A percentile compares a stretch with the other conserved stretches of the same genome.
phyloP scores from a whole-genome alignment of 2,888 invertebrate species.

The Apamea crenata region DNA sequence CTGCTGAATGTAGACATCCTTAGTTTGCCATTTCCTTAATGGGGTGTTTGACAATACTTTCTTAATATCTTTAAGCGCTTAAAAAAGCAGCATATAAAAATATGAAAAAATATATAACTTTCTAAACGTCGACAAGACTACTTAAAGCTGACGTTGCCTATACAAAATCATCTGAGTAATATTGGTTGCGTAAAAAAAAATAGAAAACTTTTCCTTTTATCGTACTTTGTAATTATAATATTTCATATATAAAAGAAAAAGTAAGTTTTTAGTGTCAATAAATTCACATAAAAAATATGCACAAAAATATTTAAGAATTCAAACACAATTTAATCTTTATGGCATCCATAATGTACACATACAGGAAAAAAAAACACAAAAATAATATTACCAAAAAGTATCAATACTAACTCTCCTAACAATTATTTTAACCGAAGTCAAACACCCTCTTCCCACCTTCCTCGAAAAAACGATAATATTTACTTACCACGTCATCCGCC shows the following conservation, averaged over 20 bases:
- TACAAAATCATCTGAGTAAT: neutral
- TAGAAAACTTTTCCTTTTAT: neutral
- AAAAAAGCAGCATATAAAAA: neutral
- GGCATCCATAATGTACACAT: no score
- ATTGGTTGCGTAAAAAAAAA: neutral
- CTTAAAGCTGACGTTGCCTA: neutral
- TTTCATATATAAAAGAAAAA: no score
- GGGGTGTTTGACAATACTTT: constrained; percentile 35
- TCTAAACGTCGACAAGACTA: neutral
- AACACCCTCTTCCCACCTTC: neutral
- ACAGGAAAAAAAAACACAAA: no score
- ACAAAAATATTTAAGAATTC: no score
- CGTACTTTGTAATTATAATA: neutral
- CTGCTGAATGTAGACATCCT: neutral
- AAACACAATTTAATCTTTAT: neutral
- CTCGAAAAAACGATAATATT: neutral
- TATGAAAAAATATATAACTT: neutral
- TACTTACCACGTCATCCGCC: neutral
- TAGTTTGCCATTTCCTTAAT: neutral
- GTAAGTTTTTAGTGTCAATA: neutral
- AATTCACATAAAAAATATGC: neutral
- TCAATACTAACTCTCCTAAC: neutral
- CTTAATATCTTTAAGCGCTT: neutral
- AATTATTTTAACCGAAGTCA: neutral
- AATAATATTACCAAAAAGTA: neutral